phyloP scores from a whole-genome alignment of 2,797 vertebrate species.

The Sebastes minor region DNA sequence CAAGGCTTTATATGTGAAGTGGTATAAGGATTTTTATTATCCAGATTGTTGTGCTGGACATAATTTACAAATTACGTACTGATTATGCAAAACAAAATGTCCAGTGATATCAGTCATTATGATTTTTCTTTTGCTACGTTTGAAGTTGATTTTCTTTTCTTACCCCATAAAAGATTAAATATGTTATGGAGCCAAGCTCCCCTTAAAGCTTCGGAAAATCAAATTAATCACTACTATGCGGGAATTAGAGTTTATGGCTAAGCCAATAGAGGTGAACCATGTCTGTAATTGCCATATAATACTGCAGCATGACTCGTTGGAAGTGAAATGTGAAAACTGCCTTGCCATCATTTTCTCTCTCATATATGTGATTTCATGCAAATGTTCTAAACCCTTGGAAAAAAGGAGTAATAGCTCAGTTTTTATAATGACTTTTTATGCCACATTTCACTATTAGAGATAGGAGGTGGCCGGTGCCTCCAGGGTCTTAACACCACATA shows the following conservation, averaged over 20 bases:
- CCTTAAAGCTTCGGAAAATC: slow-evolving; percentile 66
- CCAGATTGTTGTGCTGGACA: background rate
- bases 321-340: slow-evolving; percentile 78
- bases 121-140: slow-evolving; percentile 35
- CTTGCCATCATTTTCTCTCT: slow-evolving; percentile 68
- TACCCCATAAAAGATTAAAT: slow-evolving; percentile 48
- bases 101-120: background rate
- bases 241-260: slow-evolving; percentile 71
- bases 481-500: slow-evolving; percentile 3
- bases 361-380: slow-evolving; percentile 77
- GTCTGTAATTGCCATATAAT: slow-evolving; percentile 78
- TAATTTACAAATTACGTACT: slow-evolving; percentile 6
- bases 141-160: slow-evolving; percentile 53
- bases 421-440: slow-evolving; percentile 75
- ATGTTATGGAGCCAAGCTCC: slow-evolving; percentile 54
- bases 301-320: slow-evolving; percentile 73
- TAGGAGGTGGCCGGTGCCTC: slow-evolving; percentile 41
- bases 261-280: slow-evolving; percentile 76
- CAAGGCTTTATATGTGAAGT: background rate
- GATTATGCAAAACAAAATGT: slow-evolving; percentile 1
- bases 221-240: slow-evolving; percentile 73
- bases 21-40: background rate
- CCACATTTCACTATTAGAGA: slow-evolving; percentile 63
- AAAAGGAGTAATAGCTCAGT: slow-evolving; percentile 56
- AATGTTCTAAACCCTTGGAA: slow-evolving; percentile 67